A percentile compares a stretch with the other conserved stretches of the same genome.
Conservation (phyloP, 2,888 invertebrate species). For the Tetramorium bicarinatum region DNA sequence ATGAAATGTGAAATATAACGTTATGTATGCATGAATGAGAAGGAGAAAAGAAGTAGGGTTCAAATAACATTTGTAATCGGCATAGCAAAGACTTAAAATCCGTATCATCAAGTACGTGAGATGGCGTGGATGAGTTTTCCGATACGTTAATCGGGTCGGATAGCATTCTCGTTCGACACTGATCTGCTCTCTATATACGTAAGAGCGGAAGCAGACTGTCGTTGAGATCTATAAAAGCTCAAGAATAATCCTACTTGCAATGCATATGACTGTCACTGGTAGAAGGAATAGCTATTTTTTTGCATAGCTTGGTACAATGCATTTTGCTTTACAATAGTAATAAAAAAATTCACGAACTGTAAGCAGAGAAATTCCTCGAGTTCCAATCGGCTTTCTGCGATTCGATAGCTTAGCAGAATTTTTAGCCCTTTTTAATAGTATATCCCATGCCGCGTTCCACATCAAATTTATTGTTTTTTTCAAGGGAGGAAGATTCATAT, state of each 20-base stretch:
- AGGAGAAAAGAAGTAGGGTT: background rate
- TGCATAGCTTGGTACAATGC: background rate
- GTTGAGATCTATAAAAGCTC: slow-evolving; percentile 36
- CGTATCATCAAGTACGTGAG: slow-evolving; percentile 28
- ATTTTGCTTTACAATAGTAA: slow-evolving; percentile 24
- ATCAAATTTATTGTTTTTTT: slow-evolving; percentile 13
- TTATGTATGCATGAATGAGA: slow-evolving; percentile 4
- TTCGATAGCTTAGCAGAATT: slow-evolving; percentile 22
- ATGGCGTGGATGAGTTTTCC: slow-evolving; percentile 53
- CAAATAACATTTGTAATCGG: slow-evolving; percentile 32
- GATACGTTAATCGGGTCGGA: slow-evolving; percentile 54
- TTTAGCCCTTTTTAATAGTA: slow-evolving; percentile 4
- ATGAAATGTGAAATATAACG: background rate
- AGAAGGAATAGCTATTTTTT: slow-evolving; percentile 8
- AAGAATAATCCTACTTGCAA: slow-evolving; percentile 39
- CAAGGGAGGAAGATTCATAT: background rate
- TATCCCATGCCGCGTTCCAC: background rate
- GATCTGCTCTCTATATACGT: slow-evolving; percentile 51
- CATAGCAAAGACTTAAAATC: slow-evolving; percentile 32
- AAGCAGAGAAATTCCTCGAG: slow-evolving; percentile 8
- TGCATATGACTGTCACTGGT: slow-evolving; percentile 15
- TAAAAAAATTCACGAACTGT: slow-evolving; percentile 26
- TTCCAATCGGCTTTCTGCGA: slow-evolving; percentile 30
- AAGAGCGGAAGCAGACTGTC: slow-evolving; percentile 46
- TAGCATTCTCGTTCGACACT: slow-evolving; percentile 38